Evolutionary conservation across 2,113 vertebrate species (phyloP).

Genomic region (Perccottus glenii): DNA sequence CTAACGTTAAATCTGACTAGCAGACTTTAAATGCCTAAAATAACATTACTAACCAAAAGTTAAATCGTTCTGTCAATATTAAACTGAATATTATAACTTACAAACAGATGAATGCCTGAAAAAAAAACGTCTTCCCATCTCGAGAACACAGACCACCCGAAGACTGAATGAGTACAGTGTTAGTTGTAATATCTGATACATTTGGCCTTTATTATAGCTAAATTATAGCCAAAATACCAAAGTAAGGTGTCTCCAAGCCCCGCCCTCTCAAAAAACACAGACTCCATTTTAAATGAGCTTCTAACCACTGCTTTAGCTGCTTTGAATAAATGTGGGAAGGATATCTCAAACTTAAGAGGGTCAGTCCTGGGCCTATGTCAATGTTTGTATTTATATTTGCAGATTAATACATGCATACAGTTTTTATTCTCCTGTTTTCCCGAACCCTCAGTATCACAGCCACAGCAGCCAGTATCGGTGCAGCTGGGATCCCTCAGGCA

Average conservation of each 20-base stretch:
- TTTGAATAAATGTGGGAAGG: conserved; percentile 1
- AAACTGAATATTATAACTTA: no score
- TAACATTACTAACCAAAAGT: no score
- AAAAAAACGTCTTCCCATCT: no score
- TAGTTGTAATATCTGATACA: no score
- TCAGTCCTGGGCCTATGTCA: neutral
- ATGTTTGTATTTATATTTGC: neutral
- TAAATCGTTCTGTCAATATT: no score
- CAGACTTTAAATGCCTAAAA: no score
- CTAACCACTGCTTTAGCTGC: conserved; percentile 7
- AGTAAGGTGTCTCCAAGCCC: conserved; percentile 11
- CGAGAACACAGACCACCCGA: no score
- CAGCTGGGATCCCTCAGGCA: conserved; percentile 96
- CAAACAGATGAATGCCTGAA: no score
- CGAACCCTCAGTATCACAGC: conserved; percentile 92
- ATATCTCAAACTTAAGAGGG: neutral
- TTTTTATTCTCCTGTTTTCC: neutral
- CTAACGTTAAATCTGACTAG: no score
- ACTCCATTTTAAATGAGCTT: neutral
- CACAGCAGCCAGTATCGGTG: conserved; percentile 96
- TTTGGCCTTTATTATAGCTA: conserved; percentile 10
- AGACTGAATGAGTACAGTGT: no score
- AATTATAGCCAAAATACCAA: no score
- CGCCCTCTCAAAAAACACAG: conserved; percentile 1
- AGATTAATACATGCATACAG: neutral